Evolutionary conservation across 2,888 invertebrate genomes (phyloP), one percentile per base, ranked within the genome.

Genomic region (Troilus luridus): DNA sequence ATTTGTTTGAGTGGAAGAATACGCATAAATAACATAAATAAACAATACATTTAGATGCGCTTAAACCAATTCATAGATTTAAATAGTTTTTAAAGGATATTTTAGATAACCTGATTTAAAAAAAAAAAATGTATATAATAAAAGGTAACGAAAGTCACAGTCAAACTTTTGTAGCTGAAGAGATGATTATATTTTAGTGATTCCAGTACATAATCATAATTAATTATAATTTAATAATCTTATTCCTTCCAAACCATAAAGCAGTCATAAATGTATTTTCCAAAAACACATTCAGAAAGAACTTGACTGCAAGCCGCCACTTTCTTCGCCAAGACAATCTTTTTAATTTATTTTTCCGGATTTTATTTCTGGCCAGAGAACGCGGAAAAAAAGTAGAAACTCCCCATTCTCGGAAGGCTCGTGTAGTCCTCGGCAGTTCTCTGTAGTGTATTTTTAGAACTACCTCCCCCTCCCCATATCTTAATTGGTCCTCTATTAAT

Each of bases 361-460:
- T 77, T 41, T 41, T 77, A 77, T 77, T 77, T 77, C 72, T 77
- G 72, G 72, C 72, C 3, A 19, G 8, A 77, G 72, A 77, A 27
- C 72, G 72, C 72, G 72, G 72, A 77, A 77, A 77, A 77, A 77
- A 77, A 77, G 41, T 27, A 41, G 41, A 12, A 77, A 77, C 72
- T 77, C 72, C 41, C 72, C 72, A 77, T 77, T 77, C 72, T 77
- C 41, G 72, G 72, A 77, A 77, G 41, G 41, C 72, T 27, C 41
- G 21, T 77, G 27, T 41, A 77, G 72, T 77, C 41, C 72, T 77
- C 72, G 3, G 1, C 14, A 77, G 17, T 77, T 77, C 72, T 77
- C 72, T 12, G 1, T 27, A 77, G 17, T 17, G 19, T 77, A 77
- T 77, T 77, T 77, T 77, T 77, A 77, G 72, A 77, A 77, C 24